Base-by-base conservation (phyloP, 2,888 invertebrate genomes). In the Ophioninae sp. region DNA sequence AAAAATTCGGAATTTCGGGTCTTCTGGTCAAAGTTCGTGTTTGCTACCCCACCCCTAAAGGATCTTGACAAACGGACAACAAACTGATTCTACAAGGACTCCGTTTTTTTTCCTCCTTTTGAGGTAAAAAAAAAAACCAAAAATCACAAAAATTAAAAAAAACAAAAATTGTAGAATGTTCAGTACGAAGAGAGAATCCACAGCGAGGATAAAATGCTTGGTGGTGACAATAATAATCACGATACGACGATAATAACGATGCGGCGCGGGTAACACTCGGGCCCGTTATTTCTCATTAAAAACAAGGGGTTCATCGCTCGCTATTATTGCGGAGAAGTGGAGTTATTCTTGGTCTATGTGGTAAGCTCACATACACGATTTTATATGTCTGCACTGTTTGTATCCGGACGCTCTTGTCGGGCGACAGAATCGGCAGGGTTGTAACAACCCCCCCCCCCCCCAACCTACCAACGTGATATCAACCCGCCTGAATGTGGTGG, bases 281-380 rank as follows among this genome's bases (percentile, higher is more conserved):
- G 78, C 62, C 70, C 87, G 90, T 91, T 90, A 91, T 92, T 91
- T 90, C 92, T 92, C 92, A 92, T 92, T 92, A 93, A 92, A 92
- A 93, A 91, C 91, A 91, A 91, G 90, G 89, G 91, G 90, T 91
- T 91, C 91, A 91, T 91, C 90, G 91, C 89, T 88, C 89, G 89
- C 88, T 87, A 90, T 92, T 92, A 91, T 91, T 89, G 87, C 50
- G 5, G 87, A 90, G 87, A 89, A 92, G 91, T 90, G 90, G 87
- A 83, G 79, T 79, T 81, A 81, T 81, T 84, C 84, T 81, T 56
- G 79, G 17, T 68, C 56, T 68, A 73, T 79, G 72, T 70, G 65
- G 61, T 6, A 73, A 65, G 23, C 57, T 20, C 76, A 67, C 57
- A 30, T 64, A 70, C 56, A 56, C 3, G 8, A 41, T 8, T 41